phyloP scores from a whole-genome alignment of 2,113 vertebrate genomes.

The Castor canadensis region DNA sequence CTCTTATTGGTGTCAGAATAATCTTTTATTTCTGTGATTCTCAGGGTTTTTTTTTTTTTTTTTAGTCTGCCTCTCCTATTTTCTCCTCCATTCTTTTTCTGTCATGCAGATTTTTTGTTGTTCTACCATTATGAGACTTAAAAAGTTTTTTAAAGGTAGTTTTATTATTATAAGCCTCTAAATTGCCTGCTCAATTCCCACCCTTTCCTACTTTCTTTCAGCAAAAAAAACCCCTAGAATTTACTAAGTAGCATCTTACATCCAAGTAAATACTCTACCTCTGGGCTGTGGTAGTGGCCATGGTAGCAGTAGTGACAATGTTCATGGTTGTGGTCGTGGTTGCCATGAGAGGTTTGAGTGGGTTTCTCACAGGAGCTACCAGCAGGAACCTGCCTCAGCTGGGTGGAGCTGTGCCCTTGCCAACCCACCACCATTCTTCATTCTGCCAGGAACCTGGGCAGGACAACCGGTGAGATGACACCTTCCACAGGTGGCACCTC shows the following conservation, averaged over 20 bases:
- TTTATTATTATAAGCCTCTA: background rate
- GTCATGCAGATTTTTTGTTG: background rate
- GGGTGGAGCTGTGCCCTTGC: too few relatives aligned
- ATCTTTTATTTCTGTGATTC: background rate
- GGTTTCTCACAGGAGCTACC: background rate
- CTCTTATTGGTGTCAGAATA: background rate
- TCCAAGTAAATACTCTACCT: background rate
- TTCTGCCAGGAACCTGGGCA: too few relatives aligned
- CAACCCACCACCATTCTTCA: too few relatives aligned
- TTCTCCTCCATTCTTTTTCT: background rate
- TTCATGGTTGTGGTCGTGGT: background rate
- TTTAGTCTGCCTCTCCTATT: background rate
- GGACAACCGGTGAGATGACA: too few relatives aligned
- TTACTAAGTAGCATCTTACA: background rate
- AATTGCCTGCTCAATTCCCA: background rate
- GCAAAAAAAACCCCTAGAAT: background rate
- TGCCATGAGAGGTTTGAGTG: background rate
- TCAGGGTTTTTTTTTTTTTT: too few relatives aligned
- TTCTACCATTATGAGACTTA: background rate
- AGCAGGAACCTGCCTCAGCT: too few relatives aligned
- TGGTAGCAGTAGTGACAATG: too few relatives aligned
- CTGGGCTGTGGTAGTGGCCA: too few relatives aligned
- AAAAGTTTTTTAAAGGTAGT: background rate
- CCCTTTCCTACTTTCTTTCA: background rate
- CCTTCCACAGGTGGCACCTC: too few relatives aligned